These are phyloP conservation scores for Drosophila nikananu DNA, from an alignment of 1,140 invertebrate genomes.

Conservation along the genomic window DNA sequence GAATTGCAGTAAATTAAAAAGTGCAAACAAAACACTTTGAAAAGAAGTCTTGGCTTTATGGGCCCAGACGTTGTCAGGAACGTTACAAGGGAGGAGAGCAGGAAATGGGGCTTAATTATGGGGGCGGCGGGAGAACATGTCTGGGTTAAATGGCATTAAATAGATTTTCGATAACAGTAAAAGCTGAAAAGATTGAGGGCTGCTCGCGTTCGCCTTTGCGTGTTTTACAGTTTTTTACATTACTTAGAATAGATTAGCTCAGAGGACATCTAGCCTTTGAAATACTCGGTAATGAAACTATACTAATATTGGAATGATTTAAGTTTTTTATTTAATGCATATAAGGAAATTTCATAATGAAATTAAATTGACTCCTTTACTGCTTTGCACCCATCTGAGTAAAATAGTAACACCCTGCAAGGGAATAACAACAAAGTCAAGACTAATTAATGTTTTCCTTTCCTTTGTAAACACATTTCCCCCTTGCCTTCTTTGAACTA, in stretches of 20 bases:
- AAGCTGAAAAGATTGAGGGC: background rate
- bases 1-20: constrained; percentile 83
- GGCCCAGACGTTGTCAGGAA: constrained; percentile 35
- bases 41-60: constrained; percentile 58
- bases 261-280: too few relatives aligned
- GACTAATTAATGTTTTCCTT: constrained; percentile 51
- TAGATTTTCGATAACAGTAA: constrained; percentile 15
- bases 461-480: background rate
- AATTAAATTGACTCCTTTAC: too few relatives aligned
- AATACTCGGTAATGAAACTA: background rate
- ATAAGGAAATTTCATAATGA: too few relatives aligned
- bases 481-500: constrained; percentile 10
- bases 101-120: constrained; percentile 27
- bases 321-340: too few relatives aligned
- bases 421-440: constrained; percentile 15
- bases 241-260: background rate
- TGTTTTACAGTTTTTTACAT: too few relatives aligned
- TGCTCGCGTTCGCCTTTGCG: background rate
- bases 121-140: background rate
- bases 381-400: too few relatives aligned
- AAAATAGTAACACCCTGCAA: too few relatives aligned
- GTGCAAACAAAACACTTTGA: constrained; percentile 80
- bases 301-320: background rate
- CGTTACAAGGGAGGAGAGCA: background rate
- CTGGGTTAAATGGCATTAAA: constrained; percentile 5